Evolutionary conservation across 2,113 vertebrate genomes (phyloP), one percentile per base, ranked within the genome.

Genomic region (Paradisaea rubra): DNA sequence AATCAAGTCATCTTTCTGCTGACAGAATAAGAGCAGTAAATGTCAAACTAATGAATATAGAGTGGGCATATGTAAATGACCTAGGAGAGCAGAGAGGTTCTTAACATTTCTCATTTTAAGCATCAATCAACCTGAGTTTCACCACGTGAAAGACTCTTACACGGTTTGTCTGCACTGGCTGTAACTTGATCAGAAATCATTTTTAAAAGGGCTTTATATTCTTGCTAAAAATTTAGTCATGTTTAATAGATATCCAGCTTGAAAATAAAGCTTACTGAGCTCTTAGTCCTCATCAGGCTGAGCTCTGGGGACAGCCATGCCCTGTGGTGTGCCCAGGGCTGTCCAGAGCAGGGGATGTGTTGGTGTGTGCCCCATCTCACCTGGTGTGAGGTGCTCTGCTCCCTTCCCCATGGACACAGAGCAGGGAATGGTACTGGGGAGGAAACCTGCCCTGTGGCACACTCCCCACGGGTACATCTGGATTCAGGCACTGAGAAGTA

Each of bases 21-120:
- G 90, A 88, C 82, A 93, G 95, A 86, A 66, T 61, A 90, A 86
- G 52, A 91, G 50, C 52, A 93, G 79, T 85, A 61, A 89, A 85
- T 85, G 78, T 96, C 88, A 91, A 94, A 83, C 30, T 90, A 93
- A 88, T 73, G 50, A 88, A 90, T 73, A 79, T 21, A 57, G 81
- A 96, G 79, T 86, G 71, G 54, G 66, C 31, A 94, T 77, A 94
- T 93, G 68, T 82, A 94, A 95, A 95, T 61, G 21, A 45, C 35
- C 56, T 31, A 56, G 81, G 35, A 83, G 39, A 88, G 59, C 24
- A 78, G 59, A 86, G 37, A n/a, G 4, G 6, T 88, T 90, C 72
- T 70, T 60, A 64, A 60, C 22, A 14, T 74, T 91, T 69, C 45
- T 90, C 33, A 27, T 86, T 88, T 80, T 65, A 66, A 86, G 50